Conservation (phyloP, 2,113 vertebrate species). For the Cettia cetti region DNA sequence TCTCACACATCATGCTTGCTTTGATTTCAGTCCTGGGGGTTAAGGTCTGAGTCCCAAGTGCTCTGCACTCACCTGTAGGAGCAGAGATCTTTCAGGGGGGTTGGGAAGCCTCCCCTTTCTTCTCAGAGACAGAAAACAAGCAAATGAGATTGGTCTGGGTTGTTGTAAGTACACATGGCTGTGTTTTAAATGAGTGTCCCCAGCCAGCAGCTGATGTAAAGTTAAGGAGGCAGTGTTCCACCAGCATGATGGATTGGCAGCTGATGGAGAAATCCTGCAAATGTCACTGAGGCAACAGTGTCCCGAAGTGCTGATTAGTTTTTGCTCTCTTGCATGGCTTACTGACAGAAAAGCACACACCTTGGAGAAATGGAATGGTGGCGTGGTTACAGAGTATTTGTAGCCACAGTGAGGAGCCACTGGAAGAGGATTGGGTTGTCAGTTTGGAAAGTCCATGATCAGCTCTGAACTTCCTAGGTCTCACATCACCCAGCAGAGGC, state of each 20-base stretch:
- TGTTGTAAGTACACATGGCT: neutral
- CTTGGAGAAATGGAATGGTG: neutral
- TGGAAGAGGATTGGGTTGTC: neutral
- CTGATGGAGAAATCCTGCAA: neutral
- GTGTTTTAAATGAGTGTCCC: neutral
- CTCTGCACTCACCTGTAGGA: accelerated
- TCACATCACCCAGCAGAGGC: neutral
- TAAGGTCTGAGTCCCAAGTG: neutral
- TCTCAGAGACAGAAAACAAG: neutral
- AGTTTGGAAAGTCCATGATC: neutral
- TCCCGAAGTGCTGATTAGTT: constrained; percentile 14
- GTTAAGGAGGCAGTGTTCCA: neutral
- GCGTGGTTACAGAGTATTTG: accelerated
- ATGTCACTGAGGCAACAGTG: constrained; percentile 3
- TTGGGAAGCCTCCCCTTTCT: neutral
- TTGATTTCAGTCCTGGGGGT: neutral
- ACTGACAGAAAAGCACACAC: neutral
- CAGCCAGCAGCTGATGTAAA: neutral
- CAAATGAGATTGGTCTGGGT: neutral
- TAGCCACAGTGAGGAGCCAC: neutral
- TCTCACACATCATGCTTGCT: neutral
- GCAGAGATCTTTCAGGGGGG: neutral
- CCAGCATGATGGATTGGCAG: neutral
- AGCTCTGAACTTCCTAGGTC: neutral
- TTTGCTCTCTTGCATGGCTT: neutral